Conservation (phyloP, 2,113 vertebrate genomes). For the Odobenus rosmarus region DNA sequence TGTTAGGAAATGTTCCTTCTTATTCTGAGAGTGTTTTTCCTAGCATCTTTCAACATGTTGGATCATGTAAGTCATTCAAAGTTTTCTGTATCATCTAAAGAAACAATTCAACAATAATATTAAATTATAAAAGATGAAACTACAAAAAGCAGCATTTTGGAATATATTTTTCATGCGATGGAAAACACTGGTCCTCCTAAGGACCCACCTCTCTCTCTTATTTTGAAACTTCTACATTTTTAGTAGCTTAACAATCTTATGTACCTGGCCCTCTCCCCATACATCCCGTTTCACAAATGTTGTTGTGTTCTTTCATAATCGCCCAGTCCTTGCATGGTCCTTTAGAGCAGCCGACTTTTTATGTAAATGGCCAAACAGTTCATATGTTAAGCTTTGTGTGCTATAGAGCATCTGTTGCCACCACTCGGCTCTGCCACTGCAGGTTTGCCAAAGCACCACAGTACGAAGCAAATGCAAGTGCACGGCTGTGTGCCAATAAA, state of each 20-base stretch:
- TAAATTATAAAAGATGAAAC: slow-evolving; percentile 41
- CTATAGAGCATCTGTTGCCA: not conserved
- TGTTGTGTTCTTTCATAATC: not conserved
- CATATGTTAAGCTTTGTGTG: not conserved
- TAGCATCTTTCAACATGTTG: not conserved
- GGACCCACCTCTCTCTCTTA: not conserved
- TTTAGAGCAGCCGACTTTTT: not conserved
- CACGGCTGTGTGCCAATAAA: not conserved
- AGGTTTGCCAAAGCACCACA: not conserved
- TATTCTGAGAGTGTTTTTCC: not conserved
- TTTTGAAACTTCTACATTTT: not conserved
- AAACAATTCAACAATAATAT: slow-evolving; percentile 54
- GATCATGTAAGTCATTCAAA: slow-evolving; percentile 45
- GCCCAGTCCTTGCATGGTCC: not conserved
- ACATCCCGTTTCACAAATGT: not conserved
- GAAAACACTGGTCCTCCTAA: not conserved
- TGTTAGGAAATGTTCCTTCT: slow-evolving; percentile 39
- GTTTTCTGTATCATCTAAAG: slow-evolving; percentile 17
- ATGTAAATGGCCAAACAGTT: not conserved
- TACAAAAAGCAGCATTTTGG: not conserved
- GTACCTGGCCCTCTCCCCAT: not conserved
- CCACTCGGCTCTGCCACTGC: not conserved
- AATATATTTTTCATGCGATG: not conserved
- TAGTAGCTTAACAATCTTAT: not conserved
- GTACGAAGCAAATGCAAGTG: rapidly evolving